These are phyloP conservation scores for Macaria liturata DNA, from an alignment of 2,888 invertebrate species.

Conservation along the genomic window DNA sequence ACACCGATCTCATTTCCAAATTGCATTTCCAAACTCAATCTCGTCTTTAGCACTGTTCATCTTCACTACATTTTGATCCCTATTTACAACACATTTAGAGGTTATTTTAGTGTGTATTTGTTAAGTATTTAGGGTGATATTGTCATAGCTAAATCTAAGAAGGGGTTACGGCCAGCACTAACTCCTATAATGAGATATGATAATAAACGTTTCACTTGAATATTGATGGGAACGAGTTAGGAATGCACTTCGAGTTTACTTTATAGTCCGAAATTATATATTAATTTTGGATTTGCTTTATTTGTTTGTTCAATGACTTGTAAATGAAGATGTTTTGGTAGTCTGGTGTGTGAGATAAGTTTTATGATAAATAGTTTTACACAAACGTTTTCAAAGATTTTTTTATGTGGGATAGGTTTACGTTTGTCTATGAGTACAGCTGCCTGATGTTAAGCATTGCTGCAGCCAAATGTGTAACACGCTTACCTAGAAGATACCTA, in stretches of 20 bases:
- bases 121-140: slow-evolving; percentile 14
- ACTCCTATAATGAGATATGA: slow-evolving; percentile 84
- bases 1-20: slow-evolving; percentile 82
- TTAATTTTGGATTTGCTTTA: slow-evolving; percentile 22
- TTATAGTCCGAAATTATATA: slow-evolving; percentile 51
- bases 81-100: slow-evolving; percentile 39
- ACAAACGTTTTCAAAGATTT: too few species aligned
- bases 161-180: slow-evolving; percentile 76
- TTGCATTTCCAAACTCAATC: slow-evolving; percentile 79
- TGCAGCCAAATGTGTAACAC: too few species aligned
- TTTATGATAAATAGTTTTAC: too few species aligned
- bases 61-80: slow-evolving; percentile 43
- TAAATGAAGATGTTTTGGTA: too few species aligned
- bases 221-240: slow-evolving; percentile 80
- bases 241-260: slow-evolving; percentile 73
- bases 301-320: slow-evolving; percentile 2
- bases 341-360: too few species aligned
- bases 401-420: too few species aligned
- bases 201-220: slow-evolving; percentile 81
- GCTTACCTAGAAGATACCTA: too few species aligned
- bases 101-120: slow-evolving; percentile 32
- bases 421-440: too few species aligned
- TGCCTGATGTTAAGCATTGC: too few species aligned
- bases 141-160: slow-evolving; percentile 54
- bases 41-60: slow-evolving; percentile 68